Base-by-base conservation (phyloP, 23 tunicate genomes). In the Styela plicata region DNA sequence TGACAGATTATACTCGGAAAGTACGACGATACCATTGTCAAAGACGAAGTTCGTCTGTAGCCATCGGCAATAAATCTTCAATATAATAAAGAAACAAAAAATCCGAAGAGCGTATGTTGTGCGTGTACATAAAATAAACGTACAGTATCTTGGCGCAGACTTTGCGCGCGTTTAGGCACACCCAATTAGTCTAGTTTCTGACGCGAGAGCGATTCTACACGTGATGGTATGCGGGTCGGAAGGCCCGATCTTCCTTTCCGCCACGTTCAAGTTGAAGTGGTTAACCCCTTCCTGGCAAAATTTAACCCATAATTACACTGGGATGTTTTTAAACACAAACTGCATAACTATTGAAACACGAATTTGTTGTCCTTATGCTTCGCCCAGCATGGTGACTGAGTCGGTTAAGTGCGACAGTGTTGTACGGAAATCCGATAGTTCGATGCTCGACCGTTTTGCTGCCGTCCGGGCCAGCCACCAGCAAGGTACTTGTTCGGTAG, bases 211-310 rank as follows among this genome's bases (percentile, higher is more conserved):
- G 10, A 13, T 5, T 44, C 7, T 44, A 44, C 57, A 44, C 57
- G 57, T 44, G 57, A 44, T 44, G 57, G 57, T 44, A 44, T 44
- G 57, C 57, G 57, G 7, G 10, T 7, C 57, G 57, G 57, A 44
- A 44, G 57, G 13, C 7, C 57, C 7, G 57, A 7, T 44, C 57
- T 44, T 44, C 57, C 57, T 44, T 44, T 44, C 57, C 13, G 57
- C 31, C 71, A 67, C 71, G 71, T 67, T 67, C 71, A 67, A 67
- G 71, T 67, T 67, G 71, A 27, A 1, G 31, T 0, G 30, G 22
- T 67, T 67, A 67, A 67, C 71, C 71, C 71, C 18, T 66, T 67
- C 24, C 0, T 67, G 71, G 30, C 17, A 18, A 44, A 44, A 5
- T 5, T 44, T 44, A 44, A 44, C 57, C 57, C 57, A 5, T 13